phyloP scores from a whole-genome alignment of 2,888 invertebrate genomes.

The Gisinianus flammeolus region DNA sequence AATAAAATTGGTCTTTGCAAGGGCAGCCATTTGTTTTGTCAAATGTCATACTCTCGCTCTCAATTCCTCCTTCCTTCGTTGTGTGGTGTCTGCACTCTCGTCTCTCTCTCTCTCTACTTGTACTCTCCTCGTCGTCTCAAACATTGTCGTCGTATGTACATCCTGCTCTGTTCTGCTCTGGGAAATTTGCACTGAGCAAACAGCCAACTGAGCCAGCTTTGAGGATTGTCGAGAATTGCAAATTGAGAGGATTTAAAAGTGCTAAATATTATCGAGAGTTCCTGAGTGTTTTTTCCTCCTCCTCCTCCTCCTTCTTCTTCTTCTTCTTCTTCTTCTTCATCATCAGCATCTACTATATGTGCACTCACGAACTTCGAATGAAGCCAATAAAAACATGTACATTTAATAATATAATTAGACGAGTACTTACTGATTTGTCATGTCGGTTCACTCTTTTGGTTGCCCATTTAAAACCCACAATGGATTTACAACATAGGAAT shows the following conservation, averaged over 20 bases:
- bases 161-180: background rate
- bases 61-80: background rate
- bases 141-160: background rate
- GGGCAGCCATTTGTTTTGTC: slow-evolving; percentile 38
- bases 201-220: background rate
- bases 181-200: background rate
- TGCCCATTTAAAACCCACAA: background rate
- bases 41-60: slow-evolving; percentile 31
- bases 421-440: too few species aligned
- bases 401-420: too few species aligned
- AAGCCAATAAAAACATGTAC: background rate
- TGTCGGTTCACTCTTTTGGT: background rate
- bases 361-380: background rate
- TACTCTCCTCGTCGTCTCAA: background rate
- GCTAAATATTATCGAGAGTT: too few species aligned
- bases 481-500: too few species aligned
- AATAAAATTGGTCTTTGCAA: slow-evolving; percentile 49
- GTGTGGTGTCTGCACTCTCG: background rate
- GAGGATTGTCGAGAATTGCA: too few species aligned
- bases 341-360: background rate
- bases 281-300: background rate
- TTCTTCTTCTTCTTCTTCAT: background rate
- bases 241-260: too few species aligned
- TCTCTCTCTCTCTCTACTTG: background rate
- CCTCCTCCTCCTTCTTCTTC: background rate